Percentiles rank a stretch among this genome's conserved stretches.
Conservation (phyloP, 2,797 vertebrate species). For the Loriculus beryllinus region DNA sequence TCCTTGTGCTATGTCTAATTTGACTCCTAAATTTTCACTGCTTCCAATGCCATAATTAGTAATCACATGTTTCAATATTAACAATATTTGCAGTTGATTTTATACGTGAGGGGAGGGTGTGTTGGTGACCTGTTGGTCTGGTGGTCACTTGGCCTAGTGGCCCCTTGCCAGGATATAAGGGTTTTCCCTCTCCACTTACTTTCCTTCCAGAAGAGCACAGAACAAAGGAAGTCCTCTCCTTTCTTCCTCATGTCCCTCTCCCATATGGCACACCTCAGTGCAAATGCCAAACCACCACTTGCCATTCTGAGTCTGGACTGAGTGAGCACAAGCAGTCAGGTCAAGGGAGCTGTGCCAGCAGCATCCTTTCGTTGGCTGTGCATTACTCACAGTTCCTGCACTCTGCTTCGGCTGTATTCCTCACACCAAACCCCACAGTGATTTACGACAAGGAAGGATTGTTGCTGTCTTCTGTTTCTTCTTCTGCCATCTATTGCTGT, state of each 20-base stretch:
- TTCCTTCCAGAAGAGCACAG: background rate
- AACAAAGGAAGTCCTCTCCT: background rate
- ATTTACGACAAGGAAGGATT: background rate
- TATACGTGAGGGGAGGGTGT: background rate
- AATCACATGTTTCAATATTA: background rate
- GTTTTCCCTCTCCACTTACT: background rate
- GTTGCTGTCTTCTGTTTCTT: background rate
- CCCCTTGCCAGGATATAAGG: background rate
- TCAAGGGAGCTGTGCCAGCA: accelerated
- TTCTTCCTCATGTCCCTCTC: background rate
- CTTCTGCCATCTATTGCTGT: background rate
- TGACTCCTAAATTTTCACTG: background rate
- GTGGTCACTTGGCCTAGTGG: background rate
- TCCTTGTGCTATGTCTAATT: background rate
- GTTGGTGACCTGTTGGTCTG: background rate
- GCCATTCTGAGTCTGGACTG: accelerated
- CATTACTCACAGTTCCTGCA: background rate
- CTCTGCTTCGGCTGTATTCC: background rate
- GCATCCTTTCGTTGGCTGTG: no score
- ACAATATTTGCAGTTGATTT: background rate
- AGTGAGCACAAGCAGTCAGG: accelerated
- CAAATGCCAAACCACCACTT: accelerated
- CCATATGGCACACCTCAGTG: accelerated
- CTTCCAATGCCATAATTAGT: background rate
- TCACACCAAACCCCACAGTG: background rate